Conservation (phyloP, 2,113 vertebrate genomes). For the Brienomyrus longianalis region DNA sequence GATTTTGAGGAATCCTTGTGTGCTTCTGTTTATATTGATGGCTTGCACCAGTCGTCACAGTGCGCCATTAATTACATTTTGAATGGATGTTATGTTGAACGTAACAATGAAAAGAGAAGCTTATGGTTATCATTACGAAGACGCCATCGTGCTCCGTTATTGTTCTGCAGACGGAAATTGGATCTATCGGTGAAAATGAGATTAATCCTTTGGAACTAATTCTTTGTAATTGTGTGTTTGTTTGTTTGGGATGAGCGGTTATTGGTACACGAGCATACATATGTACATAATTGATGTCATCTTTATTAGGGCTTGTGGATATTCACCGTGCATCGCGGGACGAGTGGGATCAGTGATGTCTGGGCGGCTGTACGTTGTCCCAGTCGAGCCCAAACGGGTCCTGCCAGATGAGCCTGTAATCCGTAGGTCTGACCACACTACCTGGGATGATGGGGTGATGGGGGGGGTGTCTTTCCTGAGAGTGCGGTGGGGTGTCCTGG, state of each 20-base stretch:
- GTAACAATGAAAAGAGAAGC: neutral
- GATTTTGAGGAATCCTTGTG: neutral
- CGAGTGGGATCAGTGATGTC: conserved; percentile 41
- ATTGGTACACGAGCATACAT: neutral
- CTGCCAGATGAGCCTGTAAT: conserved; percentile 50
- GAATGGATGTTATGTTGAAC: neutral
- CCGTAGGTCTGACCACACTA: conserved; percentile 30
- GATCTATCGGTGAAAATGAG: neutral
- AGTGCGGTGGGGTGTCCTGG: neutral
- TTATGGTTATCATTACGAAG: neutral
- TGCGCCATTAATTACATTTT: neutral
- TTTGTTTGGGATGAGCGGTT: neutral
- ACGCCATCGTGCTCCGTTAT: neutral
- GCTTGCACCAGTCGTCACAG: neutral
- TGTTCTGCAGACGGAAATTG: neutral
- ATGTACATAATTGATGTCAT: neutral
- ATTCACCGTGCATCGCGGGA: conserved; percentile 17
- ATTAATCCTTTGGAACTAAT: neutral
- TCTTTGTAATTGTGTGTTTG: neutral
- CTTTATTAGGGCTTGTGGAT: neutral
- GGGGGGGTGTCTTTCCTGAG: neutral
- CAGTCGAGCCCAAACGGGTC: conserved; percentile 46
- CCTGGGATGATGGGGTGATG: neutral
- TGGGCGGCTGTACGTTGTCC: conserved; percentile 43
- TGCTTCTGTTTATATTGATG: neutral